Base-by-base conservation (phyloP, 2,888 invertebrate genomes). In the Electrophaes corylata region DNA sequence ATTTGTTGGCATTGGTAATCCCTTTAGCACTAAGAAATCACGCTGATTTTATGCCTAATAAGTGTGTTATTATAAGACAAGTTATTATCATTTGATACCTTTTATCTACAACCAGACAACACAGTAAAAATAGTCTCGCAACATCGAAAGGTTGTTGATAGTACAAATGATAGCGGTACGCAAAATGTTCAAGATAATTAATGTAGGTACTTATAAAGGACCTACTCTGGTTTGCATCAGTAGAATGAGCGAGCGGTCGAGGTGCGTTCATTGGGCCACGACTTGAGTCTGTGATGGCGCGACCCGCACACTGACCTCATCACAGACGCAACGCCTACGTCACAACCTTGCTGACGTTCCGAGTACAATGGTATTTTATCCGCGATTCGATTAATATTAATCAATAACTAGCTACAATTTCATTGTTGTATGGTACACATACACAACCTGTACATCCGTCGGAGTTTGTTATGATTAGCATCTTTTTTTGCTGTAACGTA, bases 281-380 rank as follows among this genome's bases (percentile, higher is more conserved):
- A 62, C 57, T 65, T 2, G 62, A 70, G 63, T 48, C 57, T 52
- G 51, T 57, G 60, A 50, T 71, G 65, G 71, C 67, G 71, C 75
- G 75, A 81, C 78, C 75, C 75, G 76, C 71, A 71, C 73, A 71
- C 73, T 76, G 79, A 81, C 81, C 81, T 81, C 74, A 78, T 71
- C 70, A 65, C 62, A 71, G 64, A 70, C 68, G 72, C 78, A 78
- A 78, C 71, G 47, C 74, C 72, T 66, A 72, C 71, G 69, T 53
- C 60, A 60, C 54, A 63, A 70, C 72, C 70, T 69, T 66, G 69
- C 68, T 70, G 60, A 69, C 64, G 71, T 67, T 68, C 69, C 65
- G 62, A 66, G 66, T 66, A 70, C 68, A 76, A 77, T 76, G 70
- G 71, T 69, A 70, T 70, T 62, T 62, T 62, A 70, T 70, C 63